These are phyloP conservation scores for Oncopeltus fasciatus DNA, from an alignment of 1,140 invertebrate genomes.

Conservation along the genomic window DNA sequence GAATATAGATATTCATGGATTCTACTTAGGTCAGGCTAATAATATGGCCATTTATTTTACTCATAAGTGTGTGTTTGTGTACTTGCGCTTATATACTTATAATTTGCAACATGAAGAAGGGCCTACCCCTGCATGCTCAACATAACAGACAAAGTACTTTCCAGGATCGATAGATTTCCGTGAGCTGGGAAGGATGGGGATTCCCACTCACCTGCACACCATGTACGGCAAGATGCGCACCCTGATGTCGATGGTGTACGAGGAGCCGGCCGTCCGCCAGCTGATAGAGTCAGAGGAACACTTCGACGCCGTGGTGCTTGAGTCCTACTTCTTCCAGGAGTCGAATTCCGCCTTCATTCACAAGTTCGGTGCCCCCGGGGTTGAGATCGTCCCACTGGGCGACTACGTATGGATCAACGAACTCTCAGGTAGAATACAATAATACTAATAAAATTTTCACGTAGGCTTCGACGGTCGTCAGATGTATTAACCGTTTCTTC, in stretches of 20 bases:
- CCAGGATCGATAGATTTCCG: neutral
- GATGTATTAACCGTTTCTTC: too few species aligned
- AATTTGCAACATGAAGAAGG: too few species aligned
- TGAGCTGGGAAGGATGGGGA: neutral
- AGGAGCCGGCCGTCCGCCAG: neutral
- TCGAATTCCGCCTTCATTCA: slow-evolving; percentile 24
- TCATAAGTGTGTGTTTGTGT: too few species aligned
- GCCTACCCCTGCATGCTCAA: too few species aligned
- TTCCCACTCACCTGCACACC: neutral
- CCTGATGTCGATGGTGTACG: neutral
- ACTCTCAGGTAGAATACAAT: slow-evolving; percentile 10
- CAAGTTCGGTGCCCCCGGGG: slow-evolving; percentile 24
- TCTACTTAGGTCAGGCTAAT: too few species aligned
- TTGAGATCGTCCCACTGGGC: slow-evolving; percentile 9
- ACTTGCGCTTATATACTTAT: too few species aligned
- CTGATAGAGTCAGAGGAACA: slow-evolving; percentile 11
- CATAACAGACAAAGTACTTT: too few species aligned
- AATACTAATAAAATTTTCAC: too few species aligned
- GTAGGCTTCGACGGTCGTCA: too few species aligned
- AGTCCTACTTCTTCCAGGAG: slow-evolving; percentile 26
- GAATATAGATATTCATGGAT: too few species aligned
- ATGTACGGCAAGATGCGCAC: neutral
- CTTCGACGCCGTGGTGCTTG: slow-evolving; percentile 28
- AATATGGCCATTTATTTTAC: too few species aligned
- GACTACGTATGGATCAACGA: slow-evolving; percentile 11